Percentiles rank a stretch among this genome's conserved stretches.
Conservation (phyloP, 2,113 vertebrate genomes). For the Piaya cayana region DNA sequence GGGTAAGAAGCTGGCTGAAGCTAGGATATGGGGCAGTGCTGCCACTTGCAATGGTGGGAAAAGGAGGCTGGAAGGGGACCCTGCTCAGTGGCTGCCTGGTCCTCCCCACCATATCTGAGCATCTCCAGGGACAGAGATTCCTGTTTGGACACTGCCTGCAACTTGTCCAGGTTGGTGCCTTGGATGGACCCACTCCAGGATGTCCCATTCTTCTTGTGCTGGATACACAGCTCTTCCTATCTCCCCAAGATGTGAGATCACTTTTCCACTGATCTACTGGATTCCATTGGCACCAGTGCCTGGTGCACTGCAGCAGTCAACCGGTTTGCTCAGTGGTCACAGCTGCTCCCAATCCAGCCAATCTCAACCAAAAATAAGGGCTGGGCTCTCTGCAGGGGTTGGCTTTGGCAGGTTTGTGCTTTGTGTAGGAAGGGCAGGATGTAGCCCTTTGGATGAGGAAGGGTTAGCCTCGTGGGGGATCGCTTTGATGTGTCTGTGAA, state of each 20-base stretch:
- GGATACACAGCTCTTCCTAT: neutral
- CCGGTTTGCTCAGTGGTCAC: neutral
- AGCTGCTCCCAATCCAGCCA: neutral
- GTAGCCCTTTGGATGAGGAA: neutral
- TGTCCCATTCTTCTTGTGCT: neutral
- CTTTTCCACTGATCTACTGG: neutral
- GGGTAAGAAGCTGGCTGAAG: rapidly evolving
- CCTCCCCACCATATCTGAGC: neutral
- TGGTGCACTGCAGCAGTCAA: neutral
- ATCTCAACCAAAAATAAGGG: neutral
- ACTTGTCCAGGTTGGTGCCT: neutral
- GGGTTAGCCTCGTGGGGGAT: neutral
- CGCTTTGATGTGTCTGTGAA: neutral
- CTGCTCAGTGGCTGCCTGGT: neutral
- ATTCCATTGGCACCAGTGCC: neutral
- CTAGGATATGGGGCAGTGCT: neutral
- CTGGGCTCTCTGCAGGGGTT: neutral
- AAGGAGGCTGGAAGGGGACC: neutral
- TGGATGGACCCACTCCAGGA: neutral
- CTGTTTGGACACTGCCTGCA: neutral
- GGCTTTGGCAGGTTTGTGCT: neutral
- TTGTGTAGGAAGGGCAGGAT: neutral
- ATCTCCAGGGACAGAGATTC: neutral
- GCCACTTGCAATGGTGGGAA: neutral
- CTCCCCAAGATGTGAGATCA: neutral